Evolutionary conservation across 2,888 invertebrate species (phyloP).

Genomic region (Papilio demoleus): DNA sequence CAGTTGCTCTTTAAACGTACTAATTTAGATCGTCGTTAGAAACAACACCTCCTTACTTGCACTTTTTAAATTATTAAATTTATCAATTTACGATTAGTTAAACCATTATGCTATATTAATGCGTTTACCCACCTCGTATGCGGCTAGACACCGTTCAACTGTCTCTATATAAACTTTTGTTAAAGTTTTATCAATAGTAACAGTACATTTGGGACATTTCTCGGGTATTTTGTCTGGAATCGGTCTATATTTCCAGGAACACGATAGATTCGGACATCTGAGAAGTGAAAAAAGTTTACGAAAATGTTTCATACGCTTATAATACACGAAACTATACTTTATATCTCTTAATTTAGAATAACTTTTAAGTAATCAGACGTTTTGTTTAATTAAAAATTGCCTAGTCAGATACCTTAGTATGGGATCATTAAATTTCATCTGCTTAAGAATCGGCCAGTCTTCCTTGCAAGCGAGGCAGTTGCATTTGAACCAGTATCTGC

Average conservation of each 20-base stretch:
- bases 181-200: conserved; percentile 58
- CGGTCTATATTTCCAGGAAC: conserved; percentile 62
- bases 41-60: too few relatives aligned
- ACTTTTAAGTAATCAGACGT: too few relatives aligned
- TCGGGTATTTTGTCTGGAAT: conserved; percentile 55
- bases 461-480: conserved; percentile 88
- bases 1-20: not conserved
- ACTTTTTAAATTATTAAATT: too few relatives aligned
- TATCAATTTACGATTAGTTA: not conserved
- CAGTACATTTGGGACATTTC: conserved; percentile 63
- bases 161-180: conserved; percentile 60
- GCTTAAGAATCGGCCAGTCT: conserved; percentile 89
- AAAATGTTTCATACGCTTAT: not conserved
- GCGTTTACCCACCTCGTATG: conserved; percentile 69
- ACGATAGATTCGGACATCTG: conserved; percentile 68
- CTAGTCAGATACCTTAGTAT: conserved; percentile 74
- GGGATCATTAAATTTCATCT: conserved; percentile 77
- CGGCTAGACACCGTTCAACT: conserved; percentile 58
- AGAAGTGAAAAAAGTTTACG: conserved; percentile 27
- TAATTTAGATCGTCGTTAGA: not conserved
- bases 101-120: not conserved
- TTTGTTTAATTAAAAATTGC: too few relatives aligned
- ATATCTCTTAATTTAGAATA: too few relatives aligned
- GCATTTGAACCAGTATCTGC: conserved; percentile 92
- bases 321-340: too few relatives aligned